Evolutionary conservation across 2,888 invertebrate genomes (phyloP), one percentile per base, ranked within the genome.

Genomic region (Drosophila pegasa): DNA sequence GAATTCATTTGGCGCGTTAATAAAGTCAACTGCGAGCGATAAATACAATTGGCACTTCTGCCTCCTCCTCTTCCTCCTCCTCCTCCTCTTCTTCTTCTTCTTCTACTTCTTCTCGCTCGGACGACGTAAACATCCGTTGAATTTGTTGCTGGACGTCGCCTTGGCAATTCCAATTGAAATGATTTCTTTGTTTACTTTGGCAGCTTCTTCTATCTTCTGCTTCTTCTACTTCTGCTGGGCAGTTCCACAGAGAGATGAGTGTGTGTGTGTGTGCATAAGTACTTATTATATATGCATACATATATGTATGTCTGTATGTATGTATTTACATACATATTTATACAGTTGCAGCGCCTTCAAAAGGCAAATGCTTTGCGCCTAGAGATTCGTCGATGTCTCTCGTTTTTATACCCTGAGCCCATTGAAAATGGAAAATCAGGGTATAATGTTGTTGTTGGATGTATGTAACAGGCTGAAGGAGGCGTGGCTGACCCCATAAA

Each of bases 181-280:
- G 88, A 80, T 75, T 82, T 71, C 86, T 72, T 88, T 83, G 83
- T 88, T 83, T 88, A 83, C 67, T 54, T 58, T 45, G 70, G 20
- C 45, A 35, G 40, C 50, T 37, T 22, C 56, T 29, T 52, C 56
- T n/a, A 10, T 35, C 4, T 5, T 35, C 20, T 29, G 25, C 25
- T 4, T 20, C 47, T 29, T 16, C 45, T 27, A 16, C 27, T 4
- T 54, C 63, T 41, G 56, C 43, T 55, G 55, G 35, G 45, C 54
- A 54, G 56, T 20, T 20, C 47, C 16, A 40, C 47, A 35, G 43
- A 57, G 50, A 22, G 20, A 10, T 25, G 35, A 4, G 33, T 14
- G n/a, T 41, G 58, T 50, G 41, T 48, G 55, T 61, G 62, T 61
- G 50, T 47, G 45, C 41, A 50, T 16, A 37, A 25, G 60, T 59